Conservation (phyloP, 1,140 invertebrate species). For the Apis mellifera region DNA sequence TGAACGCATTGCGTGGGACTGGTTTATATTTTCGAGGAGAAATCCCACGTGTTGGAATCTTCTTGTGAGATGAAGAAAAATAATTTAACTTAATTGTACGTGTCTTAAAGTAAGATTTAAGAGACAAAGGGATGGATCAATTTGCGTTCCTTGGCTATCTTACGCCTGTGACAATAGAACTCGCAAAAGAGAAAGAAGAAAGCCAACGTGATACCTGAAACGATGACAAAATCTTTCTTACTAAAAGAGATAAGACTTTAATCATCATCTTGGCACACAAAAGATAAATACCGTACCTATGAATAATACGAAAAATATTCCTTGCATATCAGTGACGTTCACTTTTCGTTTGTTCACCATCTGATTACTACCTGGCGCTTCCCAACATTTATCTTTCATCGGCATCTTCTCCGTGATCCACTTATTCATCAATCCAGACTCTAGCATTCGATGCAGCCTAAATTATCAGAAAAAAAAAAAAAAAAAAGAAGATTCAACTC, state of each 20-base stretch:
- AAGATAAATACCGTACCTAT: slow-evolving; percentile 82
- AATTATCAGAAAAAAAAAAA: neutral
- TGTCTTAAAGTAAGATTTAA: slow-evolving; percentile 57
- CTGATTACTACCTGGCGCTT: slow-evolving; percentile 81
- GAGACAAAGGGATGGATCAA: slow-evolving; percentile 84
- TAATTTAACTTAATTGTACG: slow-evolving; percentile 10
- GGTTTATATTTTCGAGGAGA: slow-evolving; percentile 12
- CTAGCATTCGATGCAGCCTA: slow-evolving; percentile 89
- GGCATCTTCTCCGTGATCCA: slow-evolving; percentile 91
- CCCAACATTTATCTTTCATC: slow-evolving; percentile 90
- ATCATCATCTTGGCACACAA: too few species aligned
- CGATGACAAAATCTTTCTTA: neutral
- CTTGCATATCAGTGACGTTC: slow-evolving; percentile 94
- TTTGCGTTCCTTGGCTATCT: slow-evolving; percentile 79
- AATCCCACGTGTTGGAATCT: neutral
- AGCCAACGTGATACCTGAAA: slow-evolving; percentile 83
- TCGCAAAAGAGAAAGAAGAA: slow-evolving; percentile 82
- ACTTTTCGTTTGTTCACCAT: slow-evolving; percentile 92
- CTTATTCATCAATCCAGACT: slow-evolving; percentile 91
- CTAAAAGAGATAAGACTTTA: too few species aligned
- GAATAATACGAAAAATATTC: slow-evolving; percentile 91
- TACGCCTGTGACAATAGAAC: slow-evolving; percentile 80
- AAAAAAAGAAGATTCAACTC: neutral
- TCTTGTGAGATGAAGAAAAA: neutral
- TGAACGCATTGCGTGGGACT: too few species aligned